Percentiles rank a stretch among this genome's conserved stretches.
phyloP scores from a whole-genome alignment of 1,140 invertebrate species.

The Heliconius eleuchia region DNA sequence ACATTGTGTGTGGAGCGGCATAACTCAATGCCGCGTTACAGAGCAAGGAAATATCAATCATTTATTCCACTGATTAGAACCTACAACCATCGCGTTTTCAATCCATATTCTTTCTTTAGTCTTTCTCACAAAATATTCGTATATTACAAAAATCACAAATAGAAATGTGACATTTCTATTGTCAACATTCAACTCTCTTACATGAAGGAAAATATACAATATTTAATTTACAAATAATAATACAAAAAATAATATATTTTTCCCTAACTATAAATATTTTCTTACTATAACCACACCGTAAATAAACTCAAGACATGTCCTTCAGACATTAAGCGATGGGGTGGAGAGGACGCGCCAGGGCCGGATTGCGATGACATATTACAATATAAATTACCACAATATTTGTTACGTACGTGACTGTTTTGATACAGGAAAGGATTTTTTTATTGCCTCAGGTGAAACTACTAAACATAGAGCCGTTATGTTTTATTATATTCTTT shows the following conservation, averaged over 20 bases:
- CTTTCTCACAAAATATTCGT: too few relatives aligned
- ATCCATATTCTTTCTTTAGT: too few relatives aligned
- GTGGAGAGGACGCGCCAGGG: slow-evolving; percentile 59
- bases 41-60: not conserved
- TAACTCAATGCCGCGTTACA: too few relatives aligned
- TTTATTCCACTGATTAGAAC: not conserved
- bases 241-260: too few relatives aligned
- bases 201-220: too few relatives aligned
- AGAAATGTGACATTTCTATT: too few relatives aligned
- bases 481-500: not conserved
- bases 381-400: slow-evolving; percentile 64
- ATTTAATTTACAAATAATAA: too few relatives aligned
- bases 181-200: too few relatives aligned
- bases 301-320: slow-evolving; percentile 62
- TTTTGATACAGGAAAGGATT: slow-evolving; percentile 34
- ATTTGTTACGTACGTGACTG: slow-evolving; percentile 65
- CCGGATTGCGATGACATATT: slow-evolving; percentile 67
- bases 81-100: too few relatives aligned
- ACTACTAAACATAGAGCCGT: not conserved
- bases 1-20: too few relatives aligned
- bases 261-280: not conserved
- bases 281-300: slow-evolving; percentile 43
- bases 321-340: slow-evolving; percentile 64
- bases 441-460: slow-evolving; percentile 26
- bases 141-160: too few relatives aligned